A percentile compares a stretch with the other conserved stretches of the same genome.
phyloP scores from a whole-genome alignment of 1,140 invertebrate genomes.

The Drepana arcuata region DNA sequence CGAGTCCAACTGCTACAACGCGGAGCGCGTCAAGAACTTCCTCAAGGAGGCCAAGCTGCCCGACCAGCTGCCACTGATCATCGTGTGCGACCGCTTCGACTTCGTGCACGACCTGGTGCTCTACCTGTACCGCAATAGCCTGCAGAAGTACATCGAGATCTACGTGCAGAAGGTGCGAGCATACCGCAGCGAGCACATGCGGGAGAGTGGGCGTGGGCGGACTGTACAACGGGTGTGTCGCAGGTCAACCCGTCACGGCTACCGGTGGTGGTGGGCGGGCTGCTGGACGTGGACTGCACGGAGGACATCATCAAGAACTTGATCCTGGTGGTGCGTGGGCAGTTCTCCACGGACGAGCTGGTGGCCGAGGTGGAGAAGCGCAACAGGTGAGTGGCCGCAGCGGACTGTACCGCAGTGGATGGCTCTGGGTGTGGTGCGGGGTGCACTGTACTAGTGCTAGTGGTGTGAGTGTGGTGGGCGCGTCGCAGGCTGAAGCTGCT shows the following conservation, averaged over 20 bases:
- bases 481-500: slow-evolving; percentile 91
- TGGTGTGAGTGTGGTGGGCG: too few species aligned
- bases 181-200: too few species aligned
- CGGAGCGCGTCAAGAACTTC: slow-evolving; percentile 99
- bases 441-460: too few species aligned
- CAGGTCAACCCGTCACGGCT: slow-evolving; percentile 97
- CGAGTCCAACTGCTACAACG: slow-evolving; percentile 98
- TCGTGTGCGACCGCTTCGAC: slow-evolving; percentile 99
- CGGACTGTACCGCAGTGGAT: too few species aligned
- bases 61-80: slow-evolving; percentile 98
- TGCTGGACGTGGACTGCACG: slow-evolving; percentile 98
- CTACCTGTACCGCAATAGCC: slow-evolving; percentile 97
- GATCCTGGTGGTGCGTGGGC: slow-evolving; percentile 96
- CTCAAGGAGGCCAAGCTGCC: slow-evolving; percentile 98
- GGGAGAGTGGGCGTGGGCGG: too few species aligned
- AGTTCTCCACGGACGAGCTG: slow-evolving; percentile 99
- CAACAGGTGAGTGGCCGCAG: slow-evolving; percentile 86
- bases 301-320: slow-evolving; percentile 99
- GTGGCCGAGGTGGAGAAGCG: slow-evolving; percentile 99
- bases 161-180: slow-evolving; percentile 99
- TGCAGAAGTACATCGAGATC: slow-evolving; percentile 99
- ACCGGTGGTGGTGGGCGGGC: slow-evolving; percentile 97
- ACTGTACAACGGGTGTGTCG: too few species aligned
- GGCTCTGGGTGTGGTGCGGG: too few species aligned
- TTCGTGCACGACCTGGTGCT: slow-evolving; percentile 99